Conservation (phyloP, 2,888 invertebrate species). For the Zhuqinia jingwanae region DNA sequence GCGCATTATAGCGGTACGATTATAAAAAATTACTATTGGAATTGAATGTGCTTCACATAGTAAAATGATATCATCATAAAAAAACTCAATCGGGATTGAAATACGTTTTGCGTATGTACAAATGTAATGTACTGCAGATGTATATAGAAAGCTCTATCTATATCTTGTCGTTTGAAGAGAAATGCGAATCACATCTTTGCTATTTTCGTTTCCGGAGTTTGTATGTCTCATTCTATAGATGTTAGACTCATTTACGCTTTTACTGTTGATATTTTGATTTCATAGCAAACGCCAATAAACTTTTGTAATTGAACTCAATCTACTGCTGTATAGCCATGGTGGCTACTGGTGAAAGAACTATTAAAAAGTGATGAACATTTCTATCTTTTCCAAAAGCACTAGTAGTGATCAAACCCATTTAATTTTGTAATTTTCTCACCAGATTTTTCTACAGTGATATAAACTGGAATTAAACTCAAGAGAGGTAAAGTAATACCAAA, state of each 20-base stretch:
- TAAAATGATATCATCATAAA: slow-evolving; percentile 18
- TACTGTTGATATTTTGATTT: background rate
- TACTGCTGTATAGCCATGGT: background rate
- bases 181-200: too few species aligned
- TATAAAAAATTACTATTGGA: background rate
- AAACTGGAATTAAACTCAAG: background rate
- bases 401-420: too few species aligned
- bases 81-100: background rate
- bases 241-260: too few species aligned
- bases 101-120: slow-evolving; percentile 23
- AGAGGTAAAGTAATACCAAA: background rate
- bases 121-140: background rate
- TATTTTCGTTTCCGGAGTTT: too few species aligned
- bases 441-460: background rate
- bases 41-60: slow-evolving; percentile 28
- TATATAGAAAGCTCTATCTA: too few species aligned
- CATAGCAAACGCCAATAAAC: background rate
- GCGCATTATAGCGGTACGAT: too few species aligned
- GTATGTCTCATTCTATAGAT: too few species aligned
- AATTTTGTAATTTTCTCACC: too few species aligned
- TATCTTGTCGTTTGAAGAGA: too few species aligned
- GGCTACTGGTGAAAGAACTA: too few species aligned
- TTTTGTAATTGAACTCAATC: slow-evolving; percentile 32
- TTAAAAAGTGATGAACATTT: too few species aligned
- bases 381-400: too few species aligned